A percentile compares a stretch with the other conserved stretches of the same genome.
phyloP scores from a whole-genome alignment of 2,113 vertebrate species.

The Neopipo cinnamomea region DNA sequence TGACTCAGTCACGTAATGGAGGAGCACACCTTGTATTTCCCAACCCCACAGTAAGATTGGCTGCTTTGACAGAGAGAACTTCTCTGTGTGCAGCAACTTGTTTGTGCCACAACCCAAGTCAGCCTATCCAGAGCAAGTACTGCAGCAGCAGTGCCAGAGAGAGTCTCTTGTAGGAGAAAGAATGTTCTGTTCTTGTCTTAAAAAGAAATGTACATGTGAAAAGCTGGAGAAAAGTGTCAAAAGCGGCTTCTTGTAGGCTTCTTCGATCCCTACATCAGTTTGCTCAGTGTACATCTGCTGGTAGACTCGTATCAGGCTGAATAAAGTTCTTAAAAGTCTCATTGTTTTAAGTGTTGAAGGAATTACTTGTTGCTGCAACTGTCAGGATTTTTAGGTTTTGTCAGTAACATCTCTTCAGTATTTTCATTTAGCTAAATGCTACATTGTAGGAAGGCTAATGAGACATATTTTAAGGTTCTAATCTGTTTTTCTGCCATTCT shows the following conservation, averaged over 20 bases:
- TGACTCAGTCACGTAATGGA: not conserved
- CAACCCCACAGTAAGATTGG: not conserved
- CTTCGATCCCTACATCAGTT: not conserved
- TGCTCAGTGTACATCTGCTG: not conserved
- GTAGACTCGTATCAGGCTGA: accelerated
- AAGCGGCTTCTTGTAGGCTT: not conserved
- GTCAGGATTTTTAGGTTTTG: not conserved
- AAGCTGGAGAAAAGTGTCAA: not conserved
- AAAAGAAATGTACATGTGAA: not conserved
- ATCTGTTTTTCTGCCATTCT: not conserved
- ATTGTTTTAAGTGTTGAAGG: not conserved
- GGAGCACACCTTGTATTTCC: not conserved
- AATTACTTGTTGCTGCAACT: not conserved
- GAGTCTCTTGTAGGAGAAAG: not conserved
- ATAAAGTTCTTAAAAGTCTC: not conserved
- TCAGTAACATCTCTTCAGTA: not conserved
- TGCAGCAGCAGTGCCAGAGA: not conserved
- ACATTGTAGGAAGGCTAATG: not conserved
- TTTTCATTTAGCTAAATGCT: not conserved
- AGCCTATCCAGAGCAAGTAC: accelerated
- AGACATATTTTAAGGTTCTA: not conserved
- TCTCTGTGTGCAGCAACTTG: accelerated
- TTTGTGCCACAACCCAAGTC: not conserved
- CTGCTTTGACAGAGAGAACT: not conserved
- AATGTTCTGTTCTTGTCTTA: not conserved